phyloP scores from a whole-genome alignment of 1,140 invertebrate genomes.

The Euglossa dilemma region DNA sequence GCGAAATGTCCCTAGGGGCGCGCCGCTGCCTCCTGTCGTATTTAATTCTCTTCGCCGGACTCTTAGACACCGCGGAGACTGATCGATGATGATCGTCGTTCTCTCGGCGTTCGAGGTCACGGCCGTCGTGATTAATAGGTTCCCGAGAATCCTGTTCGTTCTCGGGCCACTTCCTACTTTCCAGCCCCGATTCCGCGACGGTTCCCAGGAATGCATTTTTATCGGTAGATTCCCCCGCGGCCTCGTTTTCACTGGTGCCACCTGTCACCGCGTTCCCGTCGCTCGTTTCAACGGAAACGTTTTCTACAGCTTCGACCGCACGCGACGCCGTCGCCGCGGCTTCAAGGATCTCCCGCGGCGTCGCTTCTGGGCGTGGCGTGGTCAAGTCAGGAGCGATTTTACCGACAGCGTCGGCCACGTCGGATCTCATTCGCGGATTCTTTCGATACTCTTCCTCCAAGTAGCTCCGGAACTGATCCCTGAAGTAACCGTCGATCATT shows the following conservation, averaged over 20 bases:
- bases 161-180: constrained; percentile 42
- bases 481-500: constrained; percentile 83
- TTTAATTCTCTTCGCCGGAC: constrained; percentile 28
- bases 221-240: constrained; percentile 29
- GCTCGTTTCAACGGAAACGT: constrained; percentile 4
- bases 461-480: constrained; percentile 82
- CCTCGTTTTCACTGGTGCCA: constrained; percentile 61
- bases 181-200: constrained; percentile 27
- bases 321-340: neutral
- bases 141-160: constrained; percentile 19
- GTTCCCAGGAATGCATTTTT: constrained; percentile 65
- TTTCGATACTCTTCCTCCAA: constrained; percentile 77
- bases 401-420: constrained; percentile 28
- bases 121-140: constrained; percentile 16
- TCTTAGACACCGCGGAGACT: neutral
- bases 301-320: constrained; percentile 40
- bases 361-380: constrained; percentile 9
- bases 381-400: constrained; percentile 3
- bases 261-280: constrained; percentile 26
- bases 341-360: constrained; percentile 4
- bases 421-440: constrained; percentile 73
- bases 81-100: constrained; percentile 14
- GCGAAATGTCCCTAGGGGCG: constrained; percentile 18
- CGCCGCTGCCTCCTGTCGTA: neutral
- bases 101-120: constrained; percentile 6